These are phyloP conservation scores for Sinhomidia bicolor DNA, from an alignment of 2,888 invertebrate genomes.

Conservation along the genomic window DNA sequence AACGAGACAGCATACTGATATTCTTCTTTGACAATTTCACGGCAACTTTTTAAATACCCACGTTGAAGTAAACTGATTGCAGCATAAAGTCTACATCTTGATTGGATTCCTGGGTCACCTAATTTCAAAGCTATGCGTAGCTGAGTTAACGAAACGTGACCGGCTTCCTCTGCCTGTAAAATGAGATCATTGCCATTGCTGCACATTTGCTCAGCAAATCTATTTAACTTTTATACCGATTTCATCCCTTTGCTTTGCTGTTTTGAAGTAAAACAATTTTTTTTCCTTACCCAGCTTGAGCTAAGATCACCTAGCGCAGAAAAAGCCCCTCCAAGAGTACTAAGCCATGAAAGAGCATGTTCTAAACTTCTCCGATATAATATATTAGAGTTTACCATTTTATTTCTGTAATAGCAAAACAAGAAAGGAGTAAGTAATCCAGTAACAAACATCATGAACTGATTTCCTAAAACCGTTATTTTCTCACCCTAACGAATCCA, in stretches of 20 bases:
- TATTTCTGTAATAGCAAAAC: constrained; percentile 73
- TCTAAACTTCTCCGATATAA: constrained; percentile 85
- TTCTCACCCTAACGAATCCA: constrained; percentile 52
- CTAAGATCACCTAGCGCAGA: constrained; percentile 96
- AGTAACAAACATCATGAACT: no score
- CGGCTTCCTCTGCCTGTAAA: constrained; percentile 91
- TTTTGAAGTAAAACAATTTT: no score
- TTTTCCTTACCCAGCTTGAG: constrained; percentile 87
- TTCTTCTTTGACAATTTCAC: constrained; percentile 82
- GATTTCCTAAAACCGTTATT: neutral
- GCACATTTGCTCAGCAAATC: no score
- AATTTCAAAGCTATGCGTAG: constrained; percentile 90
- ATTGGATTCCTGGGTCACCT: constrained; percentile 90
- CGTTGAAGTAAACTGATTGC: constrained; percentile 94
- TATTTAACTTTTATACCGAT: no score
- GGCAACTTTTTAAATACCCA: constrained; percentile 86
- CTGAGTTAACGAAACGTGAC: constrained; percentile 92
- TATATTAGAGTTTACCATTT: constrained; percentile 68
- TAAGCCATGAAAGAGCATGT: constrained; percentile 95
- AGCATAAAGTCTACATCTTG: constrained; percentile 92
- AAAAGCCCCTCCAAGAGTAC: constrained; percentile 97
- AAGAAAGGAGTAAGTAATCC: no score
- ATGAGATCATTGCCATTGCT: no score
- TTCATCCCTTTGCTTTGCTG: no score
- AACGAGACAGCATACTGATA: constrained; percentile 81